phyloP scores from a whole-genome alignment of 2,113 vertebrate species.

The Solenodon paradoxus region DNA sequence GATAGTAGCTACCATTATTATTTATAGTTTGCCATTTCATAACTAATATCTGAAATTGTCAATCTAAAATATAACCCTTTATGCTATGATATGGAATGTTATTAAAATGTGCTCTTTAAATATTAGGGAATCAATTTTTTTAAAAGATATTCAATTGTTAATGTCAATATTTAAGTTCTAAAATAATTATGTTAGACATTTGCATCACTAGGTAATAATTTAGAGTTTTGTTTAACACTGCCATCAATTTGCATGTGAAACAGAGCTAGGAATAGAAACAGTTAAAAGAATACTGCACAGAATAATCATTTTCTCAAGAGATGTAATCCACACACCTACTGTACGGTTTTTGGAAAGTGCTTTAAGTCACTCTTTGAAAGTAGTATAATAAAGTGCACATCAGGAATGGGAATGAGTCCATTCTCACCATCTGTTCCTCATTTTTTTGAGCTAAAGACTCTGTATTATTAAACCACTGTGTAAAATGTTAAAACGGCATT shows the following conservation, averaged over 20 bases:
- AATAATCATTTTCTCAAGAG: slow-evolving; percentile 65
- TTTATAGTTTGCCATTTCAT: neutral
- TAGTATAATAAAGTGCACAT: slow-evolving; percentile 73
- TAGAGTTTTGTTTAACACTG: neutral
- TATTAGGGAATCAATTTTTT: neutral
- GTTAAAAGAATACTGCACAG: slow-evolving; percentile 53
- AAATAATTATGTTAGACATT: neutral
- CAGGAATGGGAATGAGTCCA: slow-evolving; percentile 76
- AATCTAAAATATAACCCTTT: neutral
- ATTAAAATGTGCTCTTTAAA: neutral
- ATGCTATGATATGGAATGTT: neutral
- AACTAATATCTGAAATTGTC: neutral
- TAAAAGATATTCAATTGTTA: neutral
- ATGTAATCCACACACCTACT: slow-evolving; percentile 70
- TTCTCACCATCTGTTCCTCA: slow-evolving; percentile 81
- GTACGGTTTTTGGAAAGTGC: slow-evolving; percentile 70
- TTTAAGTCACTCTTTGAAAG: slow-evolving; percentile 75
- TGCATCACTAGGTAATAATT: neutral
- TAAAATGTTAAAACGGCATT: slow-evolving; percentile 73
- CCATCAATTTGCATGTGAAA: neutral
- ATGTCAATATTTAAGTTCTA: neutral
- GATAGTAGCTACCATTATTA: neutral
- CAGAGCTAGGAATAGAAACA: slow-evolving; percentile 1
- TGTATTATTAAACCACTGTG: slow-evolving; percentile 76
- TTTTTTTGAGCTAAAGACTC: slow-evolving; percentile 78